A percentile compares a stretch with the other conserved stretches of the same genome.
These are phyloP conservation scores for Takifugu ocellatus DNA, from an alignment of 2,797 vertebrate genomes.

Conservation along the genomic window DNA sequence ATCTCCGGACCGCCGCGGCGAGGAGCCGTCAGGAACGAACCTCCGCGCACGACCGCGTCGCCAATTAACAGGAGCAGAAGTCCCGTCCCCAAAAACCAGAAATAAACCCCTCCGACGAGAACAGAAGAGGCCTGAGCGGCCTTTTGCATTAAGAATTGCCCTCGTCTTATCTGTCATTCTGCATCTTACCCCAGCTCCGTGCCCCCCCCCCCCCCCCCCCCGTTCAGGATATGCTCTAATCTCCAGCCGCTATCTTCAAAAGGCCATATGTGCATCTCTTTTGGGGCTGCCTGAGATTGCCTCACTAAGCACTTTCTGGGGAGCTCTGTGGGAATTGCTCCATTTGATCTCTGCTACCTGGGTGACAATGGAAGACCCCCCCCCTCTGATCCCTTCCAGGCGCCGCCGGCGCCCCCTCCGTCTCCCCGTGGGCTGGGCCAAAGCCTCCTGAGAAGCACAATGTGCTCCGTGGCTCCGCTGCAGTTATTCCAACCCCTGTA, in stretches of 20 bases:
- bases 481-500: constrained; percentile 45
- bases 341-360: constrained; percentile 72
- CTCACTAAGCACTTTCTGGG: constrained; percentile 68
- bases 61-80: too few relatives aligned
- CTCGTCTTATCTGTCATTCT: constrained; percentile 39
- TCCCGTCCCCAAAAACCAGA: too few relatives aligned
- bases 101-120: too few relatives aligned
- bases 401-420: constrained; percentile 38
- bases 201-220: constrained; percentile 32
- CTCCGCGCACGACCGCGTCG: not conserved
- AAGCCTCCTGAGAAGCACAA: constrained; percentile 60
- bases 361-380: constrained; percentile 65
- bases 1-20: constrained; percentile 32
- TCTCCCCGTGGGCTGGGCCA: constrained; percentile 48
- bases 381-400: constrained; percentile 62
- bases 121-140: too few relatives aligned
- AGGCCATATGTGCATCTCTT: constrained; percentile 67
- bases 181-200: constrained; percentile 28
- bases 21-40: constrained; percentile 46
- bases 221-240: constrained; percentile 60
- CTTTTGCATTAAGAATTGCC: constrained; percentile 36
- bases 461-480: constrained; percentile 47
- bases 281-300: constrained; percentile 60
- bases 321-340: constrained; percentile 64
- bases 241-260: constrained; percentile 71